Evolutionary conservation across 2,797 vertebrate species (phyloP).

Genomic region (Sebastolobus altivelis): DNA sequence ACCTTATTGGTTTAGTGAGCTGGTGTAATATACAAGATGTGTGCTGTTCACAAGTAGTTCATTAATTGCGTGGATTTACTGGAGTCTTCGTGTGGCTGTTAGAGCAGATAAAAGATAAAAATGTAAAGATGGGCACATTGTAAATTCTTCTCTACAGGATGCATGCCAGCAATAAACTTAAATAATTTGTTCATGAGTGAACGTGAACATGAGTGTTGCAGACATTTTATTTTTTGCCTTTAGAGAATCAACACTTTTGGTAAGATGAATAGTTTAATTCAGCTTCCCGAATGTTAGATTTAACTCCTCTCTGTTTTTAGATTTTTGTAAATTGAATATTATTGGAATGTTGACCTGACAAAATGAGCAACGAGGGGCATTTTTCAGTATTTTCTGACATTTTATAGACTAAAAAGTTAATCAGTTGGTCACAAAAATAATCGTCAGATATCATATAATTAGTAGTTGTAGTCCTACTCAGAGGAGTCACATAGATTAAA

Average conservation of each 20-base stretch:
- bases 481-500: not conserved
- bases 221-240: not conserved
- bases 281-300: not conserved
- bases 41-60: slow-evolving; percentile 15
- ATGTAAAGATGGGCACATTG: slow-evolving; percentile 6
- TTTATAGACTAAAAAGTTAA: not conserved
- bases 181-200: not conserved
- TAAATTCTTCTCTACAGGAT: not conserved
- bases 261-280: not conserved
- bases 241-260: not conserved
- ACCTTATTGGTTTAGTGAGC: slow-evolving; percentile 49
- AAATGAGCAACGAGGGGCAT: not conserved
- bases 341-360: not conserved
- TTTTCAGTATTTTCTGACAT: not conserved
- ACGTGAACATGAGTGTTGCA: not conserved
- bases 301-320: not conserved
- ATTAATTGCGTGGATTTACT: slow-evolving; percentile 33
- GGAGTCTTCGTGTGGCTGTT: not conserved
- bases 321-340: not conserved
- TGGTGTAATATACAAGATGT: slow-evolving; percentile 40
- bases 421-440: not conserved
- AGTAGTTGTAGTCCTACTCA: not conserved
- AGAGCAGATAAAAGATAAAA: slow-evolving; percentile 21
- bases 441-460: not conserved
- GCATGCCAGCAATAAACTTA: not conserved